Conservation (phyloP, 2,113 vertebrate species). For the Semicossyphus pulcher region DNA sequence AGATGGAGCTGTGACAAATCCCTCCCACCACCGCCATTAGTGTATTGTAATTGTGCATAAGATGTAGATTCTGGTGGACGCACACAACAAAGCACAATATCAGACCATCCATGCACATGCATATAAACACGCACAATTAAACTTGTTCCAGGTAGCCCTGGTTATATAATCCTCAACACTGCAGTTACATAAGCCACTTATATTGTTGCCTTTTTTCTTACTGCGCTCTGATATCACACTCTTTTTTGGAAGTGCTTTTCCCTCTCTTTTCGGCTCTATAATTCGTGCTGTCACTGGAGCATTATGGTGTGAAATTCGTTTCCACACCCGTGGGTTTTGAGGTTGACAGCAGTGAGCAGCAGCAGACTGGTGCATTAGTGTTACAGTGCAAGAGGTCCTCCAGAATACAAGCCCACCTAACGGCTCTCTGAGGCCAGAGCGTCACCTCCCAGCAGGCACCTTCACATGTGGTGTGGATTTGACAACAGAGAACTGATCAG, state of each 20-base stretch:
- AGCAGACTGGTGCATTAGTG: slow-evolving; percentile 70
- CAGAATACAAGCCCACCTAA: slow-evolving; percentile 46
- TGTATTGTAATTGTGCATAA: slow-evolving; percentile 96
- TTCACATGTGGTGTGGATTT: slow-evolving; percentile 39
- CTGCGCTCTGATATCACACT: slow-evolving; percentile 52
- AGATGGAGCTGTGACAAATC: slow-evolving; percentile 95
- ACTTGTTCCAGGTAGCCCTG: slow-evolving; percentile 67
- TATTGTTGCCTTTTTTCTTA: slow-evolving; percentile 64
- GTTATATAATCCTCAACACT: slow-evolving; percentile 69
- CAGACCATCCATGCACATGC: slow-evolving; percentile 31
- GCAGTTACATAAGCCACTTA: slow-evolving; percentile 74
- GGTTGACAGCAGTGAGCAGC: slow-evolving; percentile 61
- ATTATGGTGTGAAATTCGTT: slow-evolving; percentile 70
- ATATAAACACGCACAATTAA: slow-evolving; percentile 58
- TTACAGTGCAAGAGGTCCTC: slow-evolving; percentile 52
- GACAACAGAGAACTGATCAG: slow-evolving; percentile 37
- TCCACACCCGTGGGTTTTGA: slow-evolving; percentile 67
- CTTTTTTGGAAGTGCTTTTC: slow-evolving; percentile 45
- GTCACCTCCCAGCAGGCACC: slow-evolving; percentile 47
- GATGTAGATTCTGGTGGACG: slow-evolving; percentile 88
- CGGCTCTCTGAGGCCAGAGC: slow-evolving; percentile 44
- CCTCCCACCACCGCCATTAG: slow-evolving; percentile 97
- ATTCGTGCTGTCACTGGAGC: slow-evolving; percentile 64
- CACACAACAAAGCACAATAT: slow-evolving; percentile 44
- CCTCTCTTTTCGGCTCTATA: slow-evolving; percentile 51